These are phyloP conservation scores for Tetramorium alpestre DNA, from an alignment of 1,140 invertebrate species.

Conservation along the genomic window DNA sequence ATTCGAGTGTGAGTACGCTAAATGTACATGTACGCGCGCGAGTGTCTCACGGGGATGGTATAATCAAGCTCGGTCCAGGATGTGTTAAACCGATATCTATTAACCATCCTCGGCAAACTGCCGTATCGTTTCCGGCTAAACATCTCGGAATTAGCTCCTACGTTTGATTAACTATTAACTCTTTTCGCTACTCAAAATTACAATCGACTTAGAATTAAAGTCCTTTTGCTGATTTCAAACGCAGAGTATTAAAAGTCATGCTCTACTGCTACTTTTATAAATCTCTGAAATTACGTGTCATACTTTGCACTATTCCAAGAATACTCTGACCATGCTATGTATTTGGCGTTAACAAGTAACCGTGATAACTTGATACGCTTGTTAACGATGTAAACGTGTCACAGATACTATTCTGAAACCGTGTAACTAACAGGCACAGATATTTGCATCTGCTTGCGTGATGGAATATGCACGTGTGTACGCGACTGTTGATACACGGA, in stretches of 20 bases:
- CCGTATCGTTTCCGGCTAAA: slow-evolving; percentile 28
- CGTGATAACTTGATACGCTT: neutral
- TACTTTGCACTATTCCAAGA: neutral
- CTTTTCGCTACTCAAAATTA: neutral
- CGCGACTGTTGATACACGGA: slow-evolving; percentile 2
- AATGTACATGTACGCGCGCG: neutral
- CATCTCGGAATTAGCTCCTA: slow-evolving; percentile 26
- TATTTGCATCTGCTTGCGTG: slow-evolving; percentile 27
- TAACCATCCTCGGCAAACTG: slow-evolving; percentile 43
- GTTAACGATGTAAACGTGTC: neutral
- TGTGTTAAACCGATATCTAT: slow-evolving; percentile 74
- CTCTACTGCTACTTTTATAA: neutral
- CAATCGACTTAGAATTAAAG: neutral
- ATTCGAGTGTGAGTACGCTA: neutral
- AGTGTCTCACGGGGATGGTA: slow-evolving; percentile 2
- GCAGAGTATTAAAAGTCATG: neutral
- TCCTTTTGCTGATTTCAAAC: neutral
- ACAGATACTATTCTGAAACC: neutral
- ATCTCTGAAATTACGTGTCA: neutral
- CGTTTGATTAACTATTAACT: slow-evolving; percentile 23
- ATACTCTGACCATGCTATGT: neutral
- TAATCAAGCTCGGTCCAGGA: slow-evolving; percentile 40
- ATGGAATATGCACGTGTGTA: neutral
- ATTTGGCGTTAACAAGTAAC: neutral
- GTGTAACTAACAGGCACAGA: neutral